A percentile compares a stretch with the other conserved stretches of the same genome.
Evolutionary conservation across 2,888 invertebrate species (phyloP).

Genomic region (Amiota mariae): DNA sequence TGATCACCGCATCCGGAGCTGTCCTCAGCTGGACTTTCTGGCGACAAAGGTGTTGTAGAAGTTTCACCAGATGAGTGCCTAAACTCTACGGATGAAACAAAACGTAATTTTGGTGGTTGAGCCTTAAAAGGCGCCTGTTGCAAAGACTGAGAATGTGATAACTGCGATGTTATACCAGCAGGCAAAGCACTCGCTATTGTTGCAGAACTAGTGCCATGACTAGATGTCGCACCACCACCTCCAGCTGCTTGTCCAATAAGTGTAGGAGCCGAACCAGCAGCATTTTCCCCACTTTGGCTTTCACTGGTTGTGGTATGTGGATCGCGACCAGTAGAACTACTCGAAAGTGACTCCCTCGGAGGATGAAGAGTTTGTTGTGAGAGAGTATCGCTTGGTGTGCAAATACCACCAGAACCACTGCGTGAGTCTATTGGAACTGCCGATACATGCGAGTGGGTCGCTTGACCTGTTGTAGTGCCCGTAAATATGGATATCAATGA

Average conservation of each 20-base stretch:
- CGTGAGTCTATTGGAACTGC: constrained; percentile 72
- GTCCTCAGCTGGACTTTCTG: constrained; percentile 81
- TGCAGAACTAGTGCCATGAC: constrained; percentile 52
- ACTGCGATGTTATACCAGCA: constrained; percentile 72
- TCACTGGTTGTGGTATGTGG: constrained; percentile 72
- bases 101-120: constrained; percentile 82
- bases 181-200: constrained; percentile 63
- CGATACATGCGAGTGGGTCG: constrained; percentile 71
- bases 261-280: constrained; percentile 64
- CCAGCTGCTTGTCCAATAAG: constrained; percentile 55
- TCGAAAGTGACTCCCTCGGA: constrained; percentile 77
- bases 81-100: constrained; percentile 87
- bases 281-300: constrained; percentile 71
- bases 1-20: constrained; percentile 77
- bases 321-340: constrained; percentile 77
- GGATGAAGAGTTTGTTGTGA: constrained; percentile 74
- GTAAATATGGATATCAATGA: constrained; percentile 82
- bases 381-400: constrained; percentile 73
- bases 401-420: constrained; percentile 72
- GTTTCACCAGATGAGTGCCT: constrained; percentile 87
- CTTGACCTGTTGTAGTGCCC: constrained; percentile 75
- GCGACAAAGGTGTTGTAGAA: constrained; percentile 83
- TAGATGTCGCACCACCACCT: constrained; percentile 56
- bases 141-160: constrained; percentile 73
- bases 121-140: constrained; percentile 73